phyloP scores from a whole-genome alignment of 2,797 vertebrate species.

The Onychomys torridus region DNA sequence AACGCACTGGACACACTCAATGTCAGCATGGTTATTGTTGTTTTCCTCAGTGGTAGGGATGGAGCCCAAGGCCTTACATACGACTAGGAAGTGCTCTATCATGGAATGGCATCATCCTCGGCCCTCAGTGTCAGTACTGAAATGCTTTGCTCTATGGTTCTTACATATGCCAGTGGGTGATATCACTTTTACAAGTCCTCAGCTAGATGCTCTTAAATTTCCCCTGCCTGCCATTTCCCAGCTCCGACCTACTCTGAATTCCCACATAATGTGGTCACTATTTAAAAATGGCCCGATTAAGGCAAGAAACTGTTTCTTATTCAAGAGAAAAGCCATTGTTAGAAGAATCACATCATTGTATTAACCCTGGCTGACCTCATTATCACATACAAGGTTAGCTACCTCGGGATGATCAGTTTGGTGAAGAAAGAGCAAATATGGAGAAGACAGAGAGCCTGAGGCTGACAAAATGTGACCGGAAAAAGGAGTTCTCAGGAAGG shows the following conservation, averaged over 20 bases:
- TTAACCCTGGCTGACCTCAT: conserved; percentile 33
- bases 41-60: neutral
- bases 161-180: neutral
- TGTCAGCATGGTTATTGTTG: neutral
- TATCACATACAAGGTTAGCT: neutral
- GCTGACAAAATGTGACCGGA: neutral
- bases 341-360: conserved; percentile 20
- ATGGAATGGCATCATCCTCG: neutral
- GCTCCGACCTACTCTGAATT: neutral
- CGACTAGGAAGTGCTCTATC: neutral
- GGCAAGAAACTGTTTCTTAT: conserved; percentile 32
- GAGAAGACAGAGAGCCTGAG: neutral
- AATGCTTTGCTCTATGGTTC: neutral
- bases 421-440: neutral
- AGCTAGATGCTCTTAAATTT: neutral
- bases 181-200: neutral
- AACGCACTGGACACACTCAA: neutral
- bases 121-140: neutral
- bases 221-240: neutral
- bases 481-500: neutral
- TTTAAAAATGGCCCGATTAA: neutral
- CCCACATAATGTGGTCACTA: neutral
- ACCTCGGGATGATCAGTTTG: neutral
- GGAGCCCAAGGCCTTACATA: neutral
- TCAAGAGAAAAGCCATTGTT: conserved; percentile 45